Base-by-base conservation (phyloP, 2,888 invertebrate species). In the Neria commutata region DNA sequence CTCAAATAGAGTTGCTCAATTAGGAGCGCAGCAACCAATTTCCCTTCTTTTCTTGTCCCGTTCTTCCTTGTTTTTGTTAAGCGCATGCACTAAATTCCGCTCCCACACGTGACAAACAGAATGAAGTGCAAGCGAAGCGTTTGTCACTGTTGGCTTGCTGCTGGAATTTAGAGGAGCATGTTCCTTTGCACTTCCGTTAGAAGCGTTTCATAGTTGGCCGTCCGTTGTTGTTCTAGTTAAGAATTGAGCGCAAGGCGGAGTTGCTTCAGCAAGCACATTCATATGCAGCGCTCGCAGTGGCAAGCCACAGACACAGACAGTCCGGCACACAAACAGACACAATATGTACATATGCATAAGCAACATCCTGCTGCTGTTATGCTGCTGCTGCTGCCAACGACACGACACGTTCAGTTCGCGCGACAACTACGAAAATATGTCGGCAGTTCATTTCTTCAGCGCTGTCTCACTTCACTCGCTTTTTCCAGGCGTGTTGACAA, bases 301-400 rank as follows among this genome's bases (percentile, higher is more conserved):
- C 29, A 11, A 29, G n/a, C 11, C 29, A 29, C 29, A 8, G 29
- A 6, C 6, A 19, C 42, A 21, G 42, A 17, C n/a, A n/a, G n/a
- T n/a, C n/a, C n/a, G n/a, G n/a, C n/a, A n/a, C n/a, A n/a, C n/a
- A n/a, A n/a, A n/a, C n/a, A n/a, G n/a, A n/a, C n/a, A n/a, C n/a
- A n/a, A n/a, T n/a, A n/a, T n/a, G n/a, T n/a, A n/a, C n/a, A n/a
- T n/a, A n/a, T n/a, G n/a, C n/a, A n/a, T n/a, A n/a, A n/a, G n/a
- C 3, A 42, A 42, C 42, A 42, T 42, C 42, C 42, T 42, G 42
- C 42, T n/a, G n/a, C n/a, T n/a, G n/a, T n/a, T n/a, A n/a, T n/a
- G n/a, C n/a, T n/a, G n/a, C n/a, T n/a, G n/a, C n/a, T n/a, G n/a
- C n/a, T 42, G 17, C 37, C n/a, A 6, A 37, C 37, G 37, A 6